Percentiles rank a stretch among this genome's conserved stretches.
phyloP scores from a whole-genome alignment of 2,113 vertebrate genomes.

The Campylorhamphus procurvoides region DNA sequence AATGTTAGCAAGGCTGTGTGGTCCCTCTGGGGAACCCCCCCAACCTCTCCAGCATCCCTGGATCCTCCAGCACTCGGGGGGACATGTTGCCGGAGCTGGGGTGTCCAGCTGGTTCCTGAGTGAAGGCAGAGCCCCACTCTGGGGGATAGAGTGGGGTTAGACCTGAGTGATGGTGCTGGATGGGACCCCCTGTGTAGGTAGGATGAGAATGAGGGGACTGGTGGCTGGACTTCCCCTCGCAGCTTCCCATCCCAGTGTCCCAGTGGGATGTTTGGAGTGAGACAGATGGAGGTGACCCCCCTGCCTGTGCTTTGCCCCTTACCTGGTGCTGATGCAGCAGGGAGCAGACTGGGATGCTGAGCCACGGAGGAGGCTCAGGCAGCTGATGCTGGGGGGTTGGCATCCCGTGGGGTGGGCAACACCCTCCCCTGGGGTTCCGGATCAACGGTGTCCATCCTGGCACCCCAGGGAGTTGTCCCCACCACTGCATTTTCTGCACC shows the following conservation, averaged over 20 bases:
- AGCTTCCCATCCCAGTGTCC: background rate
- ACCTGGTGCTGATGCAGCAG: background rate
- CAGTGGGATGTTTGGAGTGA: background rate
- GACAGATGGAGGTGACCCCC: background rate
- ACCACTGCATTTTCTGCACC: background rate
- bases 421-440: background rate
- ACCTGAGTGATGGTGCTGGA: background rate
- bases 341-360: background rate
- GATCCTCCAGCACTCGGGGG: too few relatives aligned
- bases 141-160: background rate
- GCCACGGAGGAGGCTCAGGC: background rate
- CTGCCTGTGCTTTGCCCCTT: background rate
- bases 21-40: accelerated
- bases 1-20: background rate
- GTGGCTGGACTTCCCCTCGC: background rate
- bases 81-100: background rate
- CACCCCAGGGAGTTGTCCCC: background rate
- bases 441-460: background rate
- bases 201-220: background rate
- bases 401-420: background rate
- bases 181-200: background rate
- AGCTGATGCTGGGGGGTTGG: background rate
- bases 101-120: background rate
- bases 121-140: background rate
- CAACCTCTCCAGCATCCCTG: background rate